Conservation (phyloP, 2,797 vertebrate genomes). For the Rhyacichthys aspro region DNA sequence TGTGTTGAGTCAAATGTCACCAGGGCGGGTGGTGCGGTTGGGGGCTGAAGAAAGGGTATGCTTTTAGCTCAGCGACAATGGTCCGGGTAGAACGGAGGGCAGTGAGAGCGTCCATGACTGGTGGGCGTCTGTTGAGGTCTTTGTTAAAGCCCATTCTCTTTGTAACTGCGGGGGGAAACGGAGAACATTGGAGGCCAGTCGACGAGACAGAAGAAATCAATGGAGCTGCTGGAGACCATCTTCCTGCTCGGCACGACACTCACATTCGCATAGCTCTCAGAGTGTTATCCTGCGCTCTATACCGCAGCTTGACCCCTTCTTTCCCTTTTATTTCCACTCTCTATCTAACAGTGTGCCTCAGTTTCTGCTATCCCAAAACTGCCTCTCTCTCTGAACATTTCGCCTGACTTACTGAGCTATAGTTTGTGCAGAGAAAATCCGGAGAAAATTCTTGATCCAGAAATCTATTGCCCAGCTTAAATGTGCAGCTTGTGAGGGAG, state of each 20-base stretch:
- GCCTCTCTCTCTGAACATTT: constrained; percentile 4
- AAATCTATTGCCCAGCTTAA: constrained; percentile 7
- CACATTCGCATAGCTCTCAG: constrained; percentile 46
- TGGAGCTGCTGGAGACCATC: constrained; percentile 73
- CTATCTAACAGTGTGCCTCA: constrained; percentile 15
- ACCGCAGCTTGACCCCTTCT: constrained; percentile 61
- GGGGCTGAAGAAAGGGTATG: constrained; percentile 2
- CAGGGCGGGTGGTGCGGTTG: background rate
- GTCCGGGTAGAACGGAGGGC: constrained; percentile 49
- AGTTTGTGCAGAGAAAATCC: constrained; percentile 1
- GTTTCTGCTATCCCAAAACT: constrained; percentile 19
- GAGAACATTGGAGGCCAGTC: constrained; percentile 34
- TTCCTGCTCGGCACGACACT: constrained; percentile 54
- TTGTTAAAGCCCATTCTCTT: constrained; percentile 70
- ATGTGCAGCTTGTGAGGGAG: too few relatives aligned
- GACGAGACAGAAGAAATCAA: constrained; percentile 71
- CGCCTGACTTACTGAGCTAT: background rate
- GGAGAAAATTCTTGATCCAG: constrained; percentile 21
- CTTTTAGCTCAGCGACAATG: constrained; percentile 61
- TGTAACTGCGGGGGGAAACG: constrained; percentile 40
- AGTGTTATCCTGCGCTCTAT: constrained; percentile 59
- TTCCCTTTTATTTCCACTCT: constrained; percentile 50
- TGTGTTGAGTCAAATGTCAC: constrained; percentile 73
- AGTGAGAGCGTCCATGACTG: constrained; percentile 52
- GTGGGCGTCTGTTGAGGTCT: constrained; percentile 64